Conservation (phyloP, 2,888 invertebrate genomes). For the Drosophila incognita region DNA sequence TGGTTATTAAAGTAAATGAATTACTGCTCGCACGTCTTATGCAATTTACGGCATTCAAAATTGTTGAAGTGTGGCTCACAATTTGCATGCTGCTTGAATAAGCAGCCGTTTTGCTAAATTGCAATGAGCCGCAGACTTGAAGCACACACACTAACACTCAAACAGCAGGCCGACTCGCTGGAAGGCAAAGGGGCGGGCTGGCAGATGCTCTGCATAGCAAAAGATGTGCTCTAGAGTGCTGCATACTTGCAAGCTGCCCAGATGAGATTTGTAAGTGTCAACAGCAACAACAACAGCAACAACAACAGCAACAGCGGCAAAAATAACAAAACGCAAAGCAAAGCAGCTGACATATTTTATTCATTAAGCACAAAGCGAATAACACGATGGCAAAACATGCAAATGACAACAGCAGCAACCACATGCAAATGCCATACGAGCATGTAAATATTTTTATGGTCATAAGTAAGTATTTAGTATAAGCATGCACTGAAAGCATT, state of each 20-base stretch:
- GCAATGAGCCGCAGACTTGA: conserved; percentile 28
- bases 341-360: conserved; percentile 80
- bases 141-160: conserved; percentile 21
- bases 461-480: conserved; percentile 79
- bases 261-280: conserved; percentile 70
- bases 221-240: conserved; percentile 51
- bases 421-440: conserved; percentile 60
- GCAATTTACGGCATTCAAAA: conserved; percentile 48
- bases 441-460: conserved; percentile 81
- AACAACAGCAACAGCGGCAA: conserved; percentile 4
- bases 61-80: conserved; percentile 23
- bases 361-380: conserved; percentile 74
- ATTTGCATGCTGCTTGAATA: conserved; percentile 41
- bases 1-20: conserved; percentile 5
- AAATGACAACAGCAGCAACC: conserved; percentile 68
- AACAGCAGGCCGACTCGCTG: conserved; percentile 17
- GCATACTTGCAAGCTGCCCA: conserved; percentile 60
- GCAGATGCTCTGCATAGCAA: conserved; percentile 48
- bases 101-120: conserved; percentile 39
- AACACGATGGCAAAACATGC: conserved; percentile 68
- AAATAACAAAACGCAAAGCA: conserved; percentile 33
- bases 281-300: conserved; percentile 37
- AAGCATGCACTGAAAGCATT: conserved; percentile 31
- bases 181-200: conserved; percentile 1
- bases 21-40: conserved; percentile 13